These are phyloP conservation scores for Drosophila sordidapex DNA, from an alignment of 2,888 invertebrate genomes.

Conservation along the genomic window DNA sequence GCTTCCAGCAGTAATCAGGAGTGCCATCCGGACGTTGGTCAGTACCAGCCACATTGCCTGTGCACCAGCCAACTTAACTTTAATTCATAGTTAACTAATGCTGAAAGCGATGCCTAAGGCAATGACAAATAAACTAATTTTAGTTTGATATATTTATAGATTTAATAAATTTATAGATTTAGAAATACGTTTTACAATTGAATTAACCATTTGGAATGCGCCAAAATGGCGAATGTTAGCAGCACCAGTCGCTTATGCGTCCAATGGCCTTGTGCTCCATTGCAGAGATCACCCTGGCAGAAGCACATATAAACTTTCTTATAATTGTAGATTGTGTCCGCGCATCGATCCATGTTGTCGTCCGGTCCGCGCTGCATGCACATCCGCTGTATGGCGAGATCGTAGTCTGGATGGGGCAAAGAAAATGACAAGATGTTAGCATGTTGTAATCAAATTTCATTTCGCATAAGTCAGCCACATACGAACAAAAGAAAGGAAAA, in stretches of 20 bases:
- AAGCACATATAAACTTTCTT: slow-evolving; percentile 96
- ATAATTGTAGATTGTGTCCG: slow-evolving; percentile 92
- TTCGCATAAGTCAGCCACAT: not conserved
- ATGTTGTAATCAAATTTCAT: not conserved
- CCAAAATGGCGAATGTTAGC: not conserved
- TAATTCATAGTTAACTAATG: not conserved
- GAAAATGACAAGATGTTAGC: not conserved
- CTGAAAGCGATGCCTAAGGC: not conserved
- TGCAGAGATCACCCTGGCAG: slow-evolving; percentile 95
- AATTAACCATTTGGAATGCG: not conserved
- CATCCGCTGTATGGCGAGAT: slow-evolving; percentile 93
- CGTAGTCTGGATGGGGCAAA: slow-evolving; percentile 88
- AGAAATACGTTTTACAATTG: not conserved
- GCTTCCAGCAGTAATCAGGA: no score
- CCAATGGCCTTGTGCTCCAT: slow-evolving; percentile 79
- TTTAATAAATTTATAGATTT: not conserved
- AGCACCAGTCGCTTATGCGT: not conserved
- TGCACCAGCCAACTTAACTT: no score
- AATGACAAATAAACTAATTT: not conserved
- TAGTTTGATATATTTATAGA: not conserved
- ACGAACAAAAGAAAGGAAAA: not conserved
- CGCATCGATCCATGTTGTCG: slow-evolving; percentile 96
- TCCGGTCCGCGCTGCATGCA: slow-evolving; percentile 95
- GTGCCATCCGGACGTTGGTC: no score
- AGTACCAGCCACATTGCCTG: no score